Base-by-base conservation (phyloP, 2,888 invertebrate species). In the Drosophila ochracea region DNA sequence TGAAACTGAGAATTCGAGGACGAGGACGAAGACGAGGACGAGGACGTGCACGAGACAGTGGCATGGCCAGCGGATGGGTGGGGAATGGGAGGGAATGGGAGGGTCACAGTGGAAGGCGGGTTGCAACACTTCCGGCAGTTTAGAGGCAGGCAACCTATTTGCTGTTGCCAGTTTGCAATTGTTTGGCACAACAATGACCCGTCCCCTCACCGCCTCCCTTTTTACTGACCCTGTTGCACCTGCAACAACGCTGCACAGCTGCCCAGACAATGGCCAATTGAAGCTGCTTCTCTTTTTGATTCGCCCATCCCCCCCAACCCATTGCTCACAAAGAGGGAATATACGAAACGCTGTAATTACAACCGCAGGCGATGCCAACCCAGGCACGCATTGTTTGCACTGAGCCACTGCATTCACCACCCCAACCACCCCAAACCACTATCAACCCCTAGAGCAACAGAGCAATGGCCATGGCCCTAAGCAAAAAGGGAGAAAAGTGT, bases 211-310 rank as follows among this genome's bases (percentile, higher is more conserved):
- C 53, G 11, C 21, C 33, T 6, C 31, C 47, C 37, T 28, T 25
- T n/a, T 16, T n/a, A 30, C 39, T 68, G 57, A 68, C 69, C 69
- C 66, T 71, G 53, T 59, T 78, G 79, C 73, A 68, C 66, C 65
- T 69, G 78, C 83, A 71, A 53, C 68, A 57, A 5, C 31, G 31
- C 28, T 35, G 13, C 3, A 19, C 37, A 16, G 57, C 60, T 59
- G 63, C 65, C 65, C 54, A 84, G 82, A 89, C 89, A 86, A 89
- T 87, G 73, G 88, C 72, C 89, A 87, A 84, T 89, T 89, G 85
- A 76, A 75, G 78, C 82, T 54, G 58, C 49, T 47, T 16, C 66
- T 60, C 37, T 55, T 39, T 33, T 33, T 37, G 25, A 25, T 47
- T 58, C 78, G 39, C 0, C 7, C 30, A 30, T 2, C 30, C 31